Evolutionary conservation across 2,888 invertebrate species (phyloP).

Genomic region (Watsonalla cultraria): DNA sequence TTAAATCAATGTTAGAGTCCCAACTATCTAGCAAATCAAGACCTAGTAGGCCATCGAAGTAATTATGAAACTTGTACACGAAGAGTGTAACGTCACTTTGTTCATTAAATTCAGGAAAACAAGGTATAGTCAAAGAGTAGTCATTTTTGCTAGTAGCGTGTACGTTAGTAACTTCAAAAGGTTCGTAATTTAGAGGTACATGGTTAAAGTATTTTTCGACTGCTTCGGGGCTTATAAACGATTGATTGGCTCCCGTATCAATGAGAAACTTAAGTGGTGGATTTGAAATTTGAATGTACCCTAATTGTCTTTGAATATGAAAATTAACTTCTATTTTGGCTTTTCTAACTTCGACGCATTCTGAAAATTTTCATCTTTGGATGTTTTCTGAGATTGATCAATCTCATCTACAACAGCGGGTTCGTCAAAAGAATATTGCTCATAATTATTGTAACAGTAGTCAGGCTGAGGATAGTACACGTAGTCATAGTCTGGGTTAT

Average conservation of each 20-base stretch:
- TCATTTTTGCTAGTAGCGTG: constrained; percentile 8
- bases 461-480: neutral
- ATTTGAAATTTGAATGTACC: constrained; percentile 7
- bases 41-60: constrained; percentile 14
- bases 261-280: constrained; percentile 15
- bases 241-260: constrained; percentile 15
- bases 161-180: constrained; percentile 13
- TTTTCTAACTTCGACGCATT: constrained; percentile 1
- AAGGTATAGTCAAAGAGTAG: constrained; percentile 5
- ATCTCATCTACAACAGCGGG: neutral
- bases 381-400: neutral
- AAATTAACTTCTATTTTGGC: constrained; percentile 14
- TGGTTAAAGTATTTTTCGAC: neutral
- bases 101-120: neutral
- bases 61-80: constrained; percentile 14
- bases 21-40: constrained; percentile 8
- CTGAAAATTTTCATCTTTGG: neutral
- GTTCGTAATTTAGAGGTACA: constrained; percentile 9
- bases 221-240: neutral
- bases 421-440: neutral
- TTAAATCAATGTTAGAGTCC: constrained; percentile 12
- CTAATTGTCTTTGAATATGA: constrained; percentile 9
- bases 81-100: constrained; percentile 4
- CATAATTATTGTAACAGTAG: neutral
- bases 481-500: neutral